phyloP scores from a whole-genome alignment of 2,113 vertebrate species.

The Chaetodon trifascialis region DNA sequence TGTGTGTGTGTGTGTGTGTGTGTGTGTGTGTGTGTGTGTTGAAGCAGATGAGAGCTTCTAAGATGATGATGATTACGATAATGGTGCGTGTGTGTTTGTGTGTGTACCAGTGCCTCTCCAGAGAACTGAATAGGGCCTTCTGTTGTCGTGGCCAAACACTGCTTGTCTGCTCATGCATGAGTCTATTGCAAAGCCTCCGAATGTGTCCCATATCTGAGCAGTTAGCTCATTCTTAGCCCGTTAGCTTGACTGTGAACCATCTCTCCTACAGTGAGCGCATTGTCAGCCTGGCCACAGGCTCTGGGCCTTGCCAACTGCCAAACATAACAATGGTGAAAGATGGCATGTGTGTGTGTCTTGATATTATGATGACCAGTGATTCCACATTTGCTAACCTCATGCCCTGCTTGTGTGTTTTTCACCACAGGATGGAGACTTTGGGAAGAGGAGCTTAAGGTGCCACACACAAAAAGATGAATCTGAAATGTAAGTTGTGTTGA shows the following conservation, averaged over 20 bases:
- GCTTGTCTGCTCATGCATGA: conserved; percentile 82
- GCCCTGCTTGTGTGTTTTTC: conserved; percentile 56
- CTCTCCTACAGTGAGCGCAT: conserved; percentile 71
- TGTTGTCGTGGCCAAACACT: conserved; percentile 79
- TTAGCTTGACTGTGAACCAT: conserved; percentile 73
- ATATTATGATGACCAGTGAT: conserved; percentile 56
- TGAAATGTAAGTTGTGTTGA: conserved; percentile 64
- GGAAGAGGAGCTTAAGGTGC: conserved; percentile 34
- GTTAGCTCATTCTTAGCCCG: conserved; percentile 75
- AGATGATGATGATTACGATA: conserved; percentile 79
- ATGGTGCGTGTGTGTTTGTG: conserved; percentile 63
- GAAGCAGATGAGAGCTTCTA: conserved; percentile 68
- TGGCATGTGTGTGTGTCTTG: conserved; percentile 60
- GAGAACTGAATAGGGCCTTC: conserved; percentile 78
- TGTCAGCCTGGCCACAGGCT: conserved; percentile 60
- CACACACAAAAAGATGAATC: conserved; percentile 37
- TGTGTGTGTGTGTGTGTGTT: conserved; percentile 52
- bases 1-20: conserved; percentile 21
- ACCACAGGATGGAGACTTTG: conserved; percentile 69
- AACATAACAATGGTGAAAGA: conserved; percentile 65
- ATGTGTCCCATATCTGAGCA: conserved; percentile 74
- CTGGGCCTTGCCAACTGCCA: conserved; percentile 60
- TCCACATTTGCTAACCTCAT: conserved; percentile 53
- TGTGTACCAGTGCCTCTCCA: conserved; percentile 56
- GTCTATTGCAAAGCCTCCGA: conserved; percentile 70